Evolutionary conservation across 2,797 vertebrate genomes (phyloP), one percentile per base, ranked within the genome.

Genomic region (Champsocephalus esox): DNA sequence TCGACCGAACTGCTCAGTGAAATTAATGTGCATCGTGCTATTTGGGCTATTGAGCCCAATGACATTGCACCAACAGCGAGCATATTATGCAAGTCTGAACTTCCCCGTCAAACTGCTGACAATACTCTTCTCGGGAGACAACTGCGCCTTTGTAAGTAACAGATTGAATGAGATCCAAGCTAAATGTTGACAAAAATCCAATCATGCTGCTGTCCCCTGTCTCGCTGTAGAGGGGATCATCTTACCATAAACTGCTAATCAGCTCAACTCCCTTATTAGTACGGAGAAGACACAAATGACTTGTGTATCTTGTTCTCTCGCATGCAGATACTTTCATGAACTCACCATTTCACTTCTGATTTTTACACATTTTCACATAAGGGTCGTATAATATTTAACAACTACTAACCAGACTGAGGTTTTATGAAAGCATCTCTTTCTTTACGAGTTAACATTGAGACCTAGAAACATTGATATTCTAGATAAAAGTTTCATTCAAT

Each of bases 181-280:
- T 69, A 85, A 86, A 76, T 73, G 76, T 75, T 80, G 82, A 87
- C 81, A 70, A 73, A 83, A 66, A 86, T 76, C 79, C 79, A 84
- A 77, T 83, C 66, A 77, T 54, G 60, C 50, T 45, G 65, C 52
- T 76, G 68, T 63, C 85, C 66, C 66, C 66, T 28, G 3, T 80
- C 70, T 77, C 66, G 24, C 56, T 21, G 43, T 77, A 60, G 66
- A 69, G 66, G 58, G 72, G 32, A 83, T 86, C 60, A 51, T 41
- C 84, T 86, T 88, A 80, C 60, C 87, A 88, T 82, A 82, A 88
- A 83, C 73, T 56, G 46, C 66, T 82, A 86, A 90, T 88, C 46
- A 64, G 56, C 73, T 66, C 54, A 84, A 82, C 78, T 76, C 61
- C 51, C 64, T 65, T 45, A 78, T 81, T 61, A 70, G 67, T 56